Base-by-base conservation (phyloP, 2,113 vertebrate genomes). In the Nannobrachium achirus region DNA sequence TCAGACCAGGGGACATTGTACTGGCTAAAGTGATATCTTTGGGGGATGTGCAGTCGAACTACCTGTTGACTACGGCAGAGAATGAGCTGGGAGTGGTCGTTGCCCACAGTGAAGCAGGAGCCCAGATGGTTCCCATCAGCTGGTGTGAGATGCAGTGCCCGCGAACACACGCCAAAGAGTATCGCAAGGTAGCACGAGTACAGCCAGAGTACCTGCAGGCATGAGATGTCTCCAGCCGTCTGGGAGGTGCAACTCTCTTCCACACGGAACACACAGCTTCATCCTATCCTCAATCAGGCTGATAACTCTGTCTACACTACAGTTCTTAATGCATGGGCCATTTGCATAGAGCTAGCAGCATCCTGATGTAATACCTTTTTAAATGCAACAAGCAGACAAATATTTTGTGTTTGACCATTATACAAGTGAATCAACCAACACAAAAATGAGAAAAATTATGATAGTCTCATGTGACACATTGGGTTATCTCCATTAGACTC, bases 81-180 rank as follows among this genome's bases (percentile, higher is more conserved):
- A 99, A 99, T 0, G 97, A 99, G 57, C 92, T 99, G 5, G 98
- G 98, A 0, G 98, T 99, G 55, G 97, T 99, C 58, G 96, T 98
- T 57, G 98, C 97, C 4, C 97, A 95, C 82, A 96, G 97, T 7
- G 97, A 98, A 76, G 94, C 97, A 81, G 97, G 96, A 40, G 93
- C 92, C 38, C 96, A 96, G 91, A 97, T 99, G 98, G 94, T 99
- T 66, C 98, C 98, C 5, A 94, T 98, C 92, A 98, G 96, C 92
- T 99, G 98, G 98, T 97, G 97, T 0, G 96, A 99, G 92, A 98
- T 99, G 98, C 97, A 99, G 92, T 99, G 98, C 62, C 97, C 98
- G 0, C 91, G 77, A 63, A 98, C 96, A 0, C 95, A 98, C 63
- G 86, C 85, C 41, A 99, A 98, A 82, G 98, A 99, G 75, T 95